Percentiles rank a stretch among this genome's conserved stretches.
These are phyloP conservation scores for Porites divaricata DNA, from an alignment of 92 coral and sea anemone genomes.

Conservation along the genomic window DNA sequence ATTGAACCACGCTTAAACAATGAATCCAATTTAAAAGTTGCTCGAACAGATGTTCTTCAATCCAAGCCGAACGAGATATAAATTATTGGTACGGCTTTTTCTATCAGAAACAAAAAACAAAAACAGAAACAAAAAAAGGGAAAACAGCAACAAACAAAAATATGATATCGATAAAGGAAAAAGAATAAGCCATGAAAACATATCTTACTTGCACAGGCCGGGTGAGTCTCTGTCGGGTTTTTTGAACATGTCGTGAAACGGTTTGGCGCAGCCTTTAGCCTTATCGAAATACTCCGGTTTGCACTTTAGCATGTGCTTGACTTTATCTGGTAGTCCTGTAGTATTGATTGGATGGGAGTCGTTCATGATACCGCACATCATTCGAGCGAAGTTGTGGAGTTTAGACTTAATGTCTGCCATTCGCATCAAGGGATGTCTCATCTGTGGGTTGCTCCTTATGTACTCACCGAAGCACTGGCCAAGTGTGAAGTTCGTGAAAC, in stretches of 20 bases:
- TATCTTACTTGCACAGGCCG: conserved; percentile 32
- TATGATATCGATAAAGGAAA: no score
- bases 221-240: not conserved
- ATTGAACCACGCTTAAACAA: no score
- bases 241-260: conserved; percentile 29
- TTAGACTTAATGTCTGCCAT: conserved; percentile 24
- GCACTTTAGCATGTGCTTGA: conserved; percentile 40
- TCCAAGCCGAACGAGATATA: no score
- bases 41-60: no score
- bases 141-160: no score
- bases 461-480: conserved; percentile 10
- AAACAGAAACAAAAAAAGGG: no score
- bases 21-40: no score
- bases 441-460: not conserved
- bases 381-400: conserved; percentile 16
- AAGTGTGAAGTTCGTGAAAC: conserved; percentile 25
- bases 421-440: conserved; percentile 8
- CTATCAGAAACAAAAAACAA: no score
- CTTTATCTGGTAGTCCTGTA: conserved; percentile 43
- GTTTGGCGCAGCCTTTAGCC: conserved; percentile 44
- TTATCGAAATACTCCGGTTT: conserved; percentile 28
- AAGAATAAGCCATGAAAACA: not conserved
- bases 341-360: conserved; percentile 13
- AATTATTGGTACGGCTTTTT: no score
- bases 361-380: conserved; percentile 24